phyloP scores from a whole-genome alignment of 1,140 invertebrate genomes.

The Drosophila santomea region DNA sequence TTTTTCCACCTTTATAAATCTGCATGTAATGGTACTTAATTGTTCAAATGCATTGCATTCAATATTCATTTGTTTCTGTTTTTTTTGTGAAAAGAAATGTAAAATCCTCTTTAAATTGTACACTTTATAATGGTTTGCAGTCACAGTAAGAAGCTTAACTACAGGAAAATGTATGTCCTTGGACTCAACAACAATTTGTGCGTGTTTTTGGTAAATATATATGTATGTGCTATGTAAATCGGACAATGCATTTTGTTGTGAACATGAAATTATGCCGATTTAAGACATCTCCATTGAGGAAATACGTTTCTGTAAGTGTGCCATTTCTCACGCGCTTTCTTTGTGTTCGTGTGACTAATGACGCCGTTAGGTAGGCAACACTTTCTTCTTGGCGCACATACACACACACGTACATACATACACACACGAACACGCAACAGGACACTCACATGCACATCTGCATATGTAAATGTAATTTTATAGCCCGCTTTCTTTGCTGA shows the following conservation, averaged over 20 bases:
- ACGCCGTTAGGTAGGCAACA: slow-evolving; percentile 66
- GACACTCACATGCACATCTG: slow-evolving; percentile 30
- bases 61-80: background rate
- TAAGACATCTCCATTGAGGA: slow-evolving; percentile 20
- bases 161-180: slow-evolving; percentile 25
- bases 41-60: slow-evolving; percentile 3
- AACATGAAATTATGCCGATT: slow-evolving; percentile 15
- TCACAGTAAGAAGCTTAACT: background rate
- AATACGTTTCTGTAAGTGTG: slow-evolving; percentile 31
- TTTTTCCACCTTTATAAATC: slow-evolving; percentile 33
- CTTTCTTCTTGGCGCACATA: slow-evolving; percentile 35
- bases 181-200: background rate
- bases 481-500: slow-evolving; percentile 41
- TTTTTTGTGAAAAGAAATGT: background rate
- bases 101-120: background rate
- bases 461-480: slow-evolving; percentile 54
- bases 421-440: background rate
- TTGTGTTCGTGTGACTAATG: slow-evolving; percentile 38
- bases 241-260: slow-evolving; percentile 19
- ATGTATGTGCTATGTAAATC: background rate
- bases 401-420: background rate
- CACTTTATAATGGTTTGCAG: background rate
- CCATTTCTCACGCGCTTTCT: slow-evolving; percentile 18
- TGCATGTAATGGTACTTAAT: slow-evolving; percentile 22
- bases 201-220: background rate